Evolutionary conservation across 2,113 vertebrate genomes (phyloP).

Genomic region (Pimephales promelas): DNA sequence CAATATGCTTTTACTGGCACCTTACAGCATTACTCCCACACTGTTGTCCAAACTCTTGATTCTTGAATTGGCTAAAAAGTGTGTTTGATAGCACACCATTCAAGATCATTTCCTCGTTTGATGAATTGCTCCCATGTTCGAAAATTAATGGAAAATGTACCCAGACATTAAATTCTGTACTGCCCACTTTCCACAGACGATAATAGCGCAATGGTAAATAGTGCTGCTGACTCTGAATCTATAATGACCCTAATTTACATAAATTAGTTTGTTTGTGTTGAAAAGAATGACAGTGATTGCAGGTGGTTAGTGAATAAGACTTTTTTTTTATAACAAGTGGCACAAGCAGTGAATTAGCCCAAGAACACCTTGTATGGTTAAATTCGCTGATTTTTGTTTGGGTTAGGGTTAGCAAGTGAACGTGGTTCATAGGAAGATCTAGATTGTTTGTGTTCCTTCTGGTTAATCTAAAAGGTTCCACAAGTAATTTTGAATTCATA

Average conservation of each 20-base stretch:
- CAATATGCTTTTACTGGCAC: background rate
- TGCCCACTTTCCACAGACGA: background rate
- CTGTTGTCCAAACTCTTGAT: background rate
- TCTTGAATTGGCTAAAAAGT: background rate
- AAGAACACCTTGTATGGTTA: background rate
- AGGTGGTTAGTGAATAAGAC: background rate
- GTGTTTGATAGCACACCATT: background rate
- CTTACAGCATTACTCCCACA: background rate
- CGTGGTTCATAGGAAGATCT: constrained; percentile 7
- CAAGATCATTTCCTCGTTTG: background rate
- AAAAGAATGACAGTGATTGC: constrained; percentile 1
- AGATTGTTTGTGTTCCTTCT: background rate
- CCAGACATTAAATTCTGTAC: background rate
- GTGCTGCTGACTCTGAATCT: background rate
- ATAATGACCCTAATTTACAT: background rate
- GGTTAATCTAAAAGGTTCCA: background rate
- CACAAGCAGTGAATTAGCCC: background rate
- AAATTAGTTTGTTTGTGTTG: background rate
- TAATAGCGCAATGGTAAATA: background rate
- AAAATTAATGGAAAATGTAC: background rate
- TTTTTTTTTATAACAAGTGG: background rate
- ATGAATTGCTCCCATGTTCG: background rate
- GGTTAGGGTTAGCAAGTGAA: background rate
- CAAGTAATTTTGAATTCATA: constrained; percentile 13
- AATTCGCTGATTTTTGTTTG: background rate